Evolutionary conservation across 2,797 vertebrate species (phyloP).

Genomic region (Microcaecilia unicolor): DNA sequence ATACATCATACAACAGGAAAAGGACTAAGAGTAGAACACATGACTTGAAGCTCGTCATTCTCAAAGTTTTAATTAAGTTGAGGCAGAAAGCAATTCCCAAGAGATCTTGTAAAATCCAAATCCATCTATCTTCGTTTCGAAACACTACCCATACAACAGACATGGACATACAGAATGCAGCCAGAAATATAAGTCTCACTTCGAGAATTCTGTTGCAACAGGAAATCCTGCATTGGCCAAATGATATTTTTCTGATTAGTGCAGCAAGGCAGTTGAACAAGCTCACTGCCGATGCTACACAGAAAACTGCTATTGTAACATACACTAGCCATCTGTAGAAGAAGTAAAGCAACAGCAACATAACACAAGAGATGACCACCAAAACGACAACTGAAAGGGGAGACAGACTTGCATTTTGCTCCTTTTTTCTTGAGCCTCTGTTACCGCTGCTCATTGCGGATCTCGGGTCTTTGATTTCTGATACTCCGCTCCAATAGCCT

Average conservation of each 20-base stretch:
- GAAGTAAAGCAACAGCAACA: slow-evolving; percentile 91
- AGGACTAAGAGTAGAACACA: slow-evolving; percentile 89
- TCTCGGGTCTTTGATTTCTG: slow-evolving; percentile 55
- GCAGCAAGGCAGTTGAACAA: slow-evolving; percentile 83
- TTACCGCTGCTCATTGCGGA: slow-evolving; percentile 16
- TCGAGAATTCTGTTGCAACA: slow-evolving; percentile 56
- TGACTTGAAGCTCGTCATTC: slow-evolving; percentile 91
- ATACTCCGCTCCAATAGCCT: too few relatives aligned
- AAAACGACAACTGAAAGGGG: slow-evolving; percentile 78
- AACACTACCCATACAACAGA: slow-evolving; percentile 81
- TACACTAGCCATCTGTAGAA: slow-evolving; percentile 91
- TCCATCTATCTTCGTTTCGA: slow-evolving; percentile 92
- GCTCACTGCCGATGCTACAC: slow-evolving; percentile 78
- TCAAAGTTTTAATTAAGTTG: slow-evolving; percentile 89
- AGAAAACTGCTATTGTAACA: slow-evolving; percentile 84
- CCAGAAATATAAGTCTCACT: slow-evolving; percentile 73
- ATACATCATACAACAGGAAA: slow-evolving; percentile 89
- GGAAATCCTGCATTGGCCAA: slow-evolving; percentile 64
- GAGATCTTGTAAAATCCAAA: slow-evolving; percentile 91
- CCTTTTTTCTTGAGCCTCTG: slow-evolving; percentile 49
- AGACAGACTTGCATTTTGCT: slow-evolving; percentile 73
- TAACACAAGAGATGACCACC: slow-evolving; percentile 76
- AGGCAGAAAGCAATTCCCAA: slow-evolving; percentile 88
- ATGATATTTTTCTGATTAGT: slow-evolving; percentile 65
- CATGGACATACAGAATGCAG: slow-evolving; percentile 63